phyloP scores from a whole-genome alignment of 2,888 invertebrate genomes.

The Andrena haemorrhoa region DNA sequence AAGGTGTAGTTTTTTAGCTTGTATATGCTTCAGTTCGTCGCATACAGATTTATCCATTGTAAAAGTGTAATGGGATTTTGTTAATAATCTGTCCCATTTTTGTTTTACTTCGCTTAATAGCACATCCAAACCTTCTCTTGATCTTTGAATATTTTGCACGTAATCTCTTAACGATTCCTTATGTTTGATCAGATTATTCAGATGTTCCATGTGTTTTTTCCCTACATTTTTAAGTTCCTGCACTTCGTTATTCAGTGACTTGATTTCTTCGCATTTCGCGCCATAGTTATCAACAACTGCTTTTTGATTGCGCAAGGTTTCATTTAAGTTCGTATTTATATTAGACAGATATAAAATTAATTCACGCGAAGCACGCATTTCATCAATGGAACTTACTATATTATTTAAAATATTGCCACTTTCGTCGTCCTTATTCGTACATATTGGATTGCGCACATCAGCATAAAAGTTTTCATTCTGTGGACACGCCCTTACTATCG shows the following conservation, averaged over 20 bases:
- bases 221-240: slow-evolving; percentile 47
- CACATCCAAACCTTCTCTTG: slow-evolving; percentile 40
- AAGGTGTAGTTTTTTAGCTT: slow-evolving; percentile 69
- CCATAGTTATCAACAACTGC: slow-evolving; percentile 28
- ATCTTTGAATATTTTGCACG: slow-evolving; percentile 38
- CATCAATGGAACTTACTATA: slow-evolving; percentile 58
- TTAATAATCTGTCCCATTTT: slow-evolving; percentile 62
- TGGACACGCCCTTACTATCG: slow-evolving; percentile 29
- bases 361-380: slow-evolving; percentile 52
- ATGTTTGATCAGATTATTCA: slow-evolving; percentile 51
- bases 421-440: slow-evolving; percentile 17
- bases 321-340: slow-evolving; percentile 56
- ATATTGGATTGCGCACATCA: slow-evolving; percentile 7
- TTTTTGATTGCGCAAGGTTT: slow-evolving; percentile 62
- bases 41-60: slow-evolving; percentile 56
- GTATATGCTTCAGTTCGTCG: slow-evolving; percentile 75
- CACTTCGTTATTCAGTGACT: slow-evolving; percentile 54
- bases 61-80: slow-evolving; percentile 54
- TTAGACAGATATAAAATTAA: slow-evolving; percentile 50
- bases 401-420: slow-evolving; percentile 42
- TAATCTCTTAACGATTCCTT: slow-evolving; percentile 52
- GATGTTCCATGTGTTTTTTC: slow-evolving; percentile 59
- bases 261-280: slow-evolving; percentile 45
- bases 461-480: slow-evolving; percentile 25
- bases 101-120: slow-evolving; percentile 48